Base-by-base conservation (phyloP, 2,888 invertebrate species). In the Sarcophaga rosellei region DNA sequence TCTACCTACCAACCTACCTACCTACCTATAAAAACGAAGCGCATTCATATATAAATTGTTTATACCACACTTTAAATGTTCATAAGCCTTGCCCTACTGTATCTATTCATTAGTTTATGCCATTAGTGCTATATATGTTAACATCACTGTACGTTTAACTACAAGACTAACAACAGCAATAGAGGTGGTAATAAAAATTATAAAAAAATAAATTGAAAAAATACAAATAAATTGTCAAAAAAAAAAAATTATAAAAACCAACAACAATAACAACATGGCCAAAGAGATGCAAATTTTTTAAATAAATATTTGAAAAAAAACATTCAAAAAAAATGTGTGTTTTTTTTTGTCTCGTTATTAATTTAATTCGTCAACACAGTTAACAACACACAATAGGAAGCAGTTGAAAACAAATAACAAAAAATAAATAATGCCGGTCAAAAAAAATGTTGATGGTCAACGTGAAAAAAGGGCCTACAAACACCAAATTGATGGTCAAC, bases 301-400 rank as follows among this genome's bases (percentile, higher is more conserved):
- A 72, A 72, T 72, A 63, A 53, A 72, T 63, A 79, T 79, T 79
- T 53, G n/a, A 79, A 65, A 15, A 65, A 35, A 4, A 59, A 69
- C 47, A 20, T 70, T n/a, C n/a, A 17, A 68, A 77, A 68, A 15
- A 53, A 53, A 53, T 8, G 25, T 25, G 25, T 25, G 4, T 15
- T 15, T 20, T 66, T 35, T 44, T 15, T 70, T 69, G n/a, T 53
- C 4, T 79, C 23, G 25, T 76, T 35, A 35, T 35, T 35, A 35
- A 35, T 35, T 35, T 35, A 35, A 35, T 35, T 61, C 17, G 53
- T 53, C 53, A 53, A 53, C 17, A 23, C 25, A 61, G 44, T 70
- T 53, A 70, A 70, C 8, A 70, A 8, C 53, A 63, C 63, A 21
- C 72, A 80, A 45, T 66, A 65, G 23, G 53, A 53, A 53, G 53